Percentiles rank a stretch among this genome's conserved stretches.
Conservation (phyloP, 2,888 invertebrate species). For the Ochropleura leucogaster region DNA sequence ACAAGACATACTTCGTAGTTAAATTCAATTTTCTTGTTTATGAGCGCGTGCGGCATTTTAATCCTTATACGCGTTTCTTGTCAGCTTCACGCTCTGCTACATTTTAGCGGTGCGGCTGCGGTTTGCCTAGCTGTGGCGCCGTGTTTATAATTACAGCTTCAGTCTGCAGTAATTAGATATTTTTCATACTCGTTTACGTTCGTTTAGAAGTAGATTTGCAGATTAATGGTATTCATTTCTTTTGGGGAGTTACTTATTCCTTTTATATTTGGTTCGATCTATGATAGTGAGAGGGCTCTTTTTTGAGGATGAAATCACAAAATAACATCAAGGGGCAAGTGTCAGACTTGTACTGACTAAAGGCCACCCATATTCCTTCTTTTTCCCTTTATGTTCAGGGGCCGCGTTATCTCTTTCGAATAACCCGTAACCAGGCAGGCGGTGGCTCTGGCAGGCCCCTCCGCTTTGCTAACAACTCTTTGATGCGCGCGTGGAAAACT, state of each 20-base stretch:
- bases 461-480: too few relatives aligned
- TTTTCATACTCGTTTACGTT: conserved; percentile 19
- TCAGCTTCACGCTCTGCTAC: conserved; percentile 46
- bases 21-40: conserved; percentile 60
- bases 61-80: conserved; percentile 55
- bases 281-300: not conserved
- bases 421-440: too few relatives aligned
- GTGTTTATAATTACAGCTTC: conserved; percentile 45
- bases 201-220: not conserved
- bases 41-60: conserved; percentile 48
- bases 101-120: conserved; percentile 40
- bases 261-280: not conserved
- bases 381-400: too few relatives aligned
- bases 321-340: too few relatives aligned
- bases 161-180: conserved; percentile 34
- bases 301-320: too few relatives aligned
- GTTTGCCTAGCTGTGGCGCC: conserved; percentile 19
- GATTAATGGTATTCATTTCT: not conserved
- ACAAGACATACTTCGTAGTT: conserved; percentile 27
- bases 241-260: not conserved
- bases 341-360: too few relatives aligned
- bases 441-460: too few relatives aligned
- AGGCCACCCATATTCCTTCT: too few relatives aligned
- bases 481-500: too few relatives aligned
- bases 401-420: too few relatives aligned